Evolutionary conservation across 2,797 vertebrate species (phyloP).

Genomic region (Cichlasoma orientale): DNA sequence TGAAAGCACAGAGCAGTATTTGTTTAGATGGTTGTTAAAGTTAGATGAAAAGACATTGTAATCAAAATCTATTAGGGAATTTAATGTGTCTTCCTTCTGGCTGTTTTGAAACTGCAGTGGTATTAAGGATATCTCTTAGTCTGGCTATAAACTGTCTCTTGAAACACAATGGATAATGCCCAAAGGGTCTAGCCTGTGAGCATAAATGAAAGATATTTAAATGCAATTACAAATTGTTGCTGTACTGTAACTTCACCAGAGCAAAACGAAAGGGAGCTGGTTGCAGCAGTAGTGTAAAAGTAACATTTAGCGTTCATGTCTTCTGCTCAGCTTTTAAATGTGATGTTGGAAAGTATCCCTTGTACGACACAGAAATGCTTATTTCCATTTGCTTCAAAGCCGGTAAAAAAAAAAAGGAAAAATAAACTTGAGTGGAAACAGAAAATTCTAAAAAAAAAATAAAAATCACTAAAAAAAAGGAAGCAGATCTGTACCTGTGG

Average conservation of each 20-base stretch:
- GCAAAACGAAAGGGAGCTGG: background rate
- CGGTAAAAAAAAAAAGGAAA: background rate
- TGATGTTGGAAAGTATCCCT: background rate
- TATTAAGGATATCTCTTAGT: slow-evolving; percentile 17
- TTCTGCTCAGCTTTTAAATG: background rate
- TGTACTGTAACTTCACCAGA: slow-evolving; percentile 6
- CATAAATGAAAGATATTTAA: slow-evolving; percentile 18
- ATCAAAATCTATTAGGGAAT: slow-evolving; percentile 44
- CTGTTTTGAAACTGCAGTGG: slow-evolving; percentile 38
- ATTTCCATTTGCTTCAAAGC: background rate
- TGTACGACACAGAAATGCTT: background rate
- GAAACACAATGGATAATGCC: slow-evolving; percentile 24
- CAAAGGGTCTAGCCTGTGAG: slow-evolving; percentile 18
- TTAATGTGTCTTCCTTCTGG: slow-evolving; percentile 38
- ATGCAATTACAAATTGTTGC: slow-evolving; percentile 16
- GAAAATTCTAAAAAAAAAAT: background rate
- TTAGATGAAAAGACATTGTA: slow-evolving; percentile 50
- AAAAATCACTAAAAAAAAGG: background rate
- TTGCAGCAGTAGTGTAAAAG: slow-evolving; percentile 1
- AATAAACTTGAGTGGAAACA: background rate
- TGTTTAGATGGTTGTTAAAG: slow-evolving; percentile 45
- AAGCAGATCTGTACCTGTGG: background rate
- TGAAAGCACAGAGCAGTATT: slow-evolving; percentile 39
- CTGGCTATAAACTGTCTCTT: slow-evolving; percentile 21
- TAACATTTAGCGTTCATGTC: background rate